Evolutionary conservation across 2,888 invertebrate species (phyloP).

Genomic region (Xiphydria camelus): DNA sequence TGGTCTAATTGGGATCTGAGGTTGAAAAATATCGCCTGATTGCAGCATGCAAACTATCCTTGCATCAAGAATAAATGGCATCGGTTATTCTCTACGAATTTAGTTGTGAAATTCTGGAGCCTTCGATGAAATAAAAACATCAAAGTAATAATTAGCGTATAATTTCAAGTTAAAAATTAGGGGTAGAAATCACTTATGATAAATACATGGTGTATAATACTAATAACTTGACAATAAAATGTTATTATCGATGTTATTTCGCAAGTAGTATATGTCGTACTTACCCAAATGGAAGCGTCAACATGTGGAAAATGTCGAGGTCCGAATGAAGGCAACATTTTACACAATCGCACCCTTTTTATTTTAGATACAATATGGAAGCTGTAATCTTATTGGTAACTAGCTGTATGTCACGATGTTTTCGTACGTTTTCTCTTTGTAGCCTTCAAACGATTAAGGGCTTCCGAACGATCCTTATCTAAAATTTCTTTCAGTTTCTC

Average conservation of each 20-base stretch:
- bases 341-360: no score
- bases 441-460: constrained; percentile 30
- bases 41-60: no score
- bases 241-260: constrained; percentile 56
- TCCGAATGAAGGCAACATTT: no score
- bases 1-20: no score
- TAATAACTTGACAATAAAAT: constrained; percentile 57
- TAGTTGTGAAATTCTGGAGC: constrained; percentile 41
- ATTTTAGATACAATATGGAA: no score
- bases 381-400: no score
- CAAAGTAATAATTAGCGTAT: constrained; percentile 28
- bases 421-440: constrained; percentile 34
- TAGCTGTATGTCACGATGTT: no score
- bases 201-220: constrained; percentile 49
- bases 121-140: constrained; percentile 37
- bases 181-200: constrained; percentile 18
- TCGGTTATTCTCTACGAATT: constrained; percentile 46
- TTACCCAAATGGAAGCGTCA: no score
- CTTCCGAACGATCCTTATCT: constrained; percentile 38
- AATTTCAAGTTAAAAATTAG: constrained; percentile 28
- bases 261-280: neutral
- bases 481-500: constrained; percentile 64
- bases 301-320: no score
- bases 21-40: no score
- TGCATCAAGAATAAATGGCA: constrained; percentile 22